Evolutionary conservation across 2,113 vertebrate species (phyloP), one percentile per base, ranked within the genome.

Genomic region (Ictidomys tridecemlineatus): DNA sequence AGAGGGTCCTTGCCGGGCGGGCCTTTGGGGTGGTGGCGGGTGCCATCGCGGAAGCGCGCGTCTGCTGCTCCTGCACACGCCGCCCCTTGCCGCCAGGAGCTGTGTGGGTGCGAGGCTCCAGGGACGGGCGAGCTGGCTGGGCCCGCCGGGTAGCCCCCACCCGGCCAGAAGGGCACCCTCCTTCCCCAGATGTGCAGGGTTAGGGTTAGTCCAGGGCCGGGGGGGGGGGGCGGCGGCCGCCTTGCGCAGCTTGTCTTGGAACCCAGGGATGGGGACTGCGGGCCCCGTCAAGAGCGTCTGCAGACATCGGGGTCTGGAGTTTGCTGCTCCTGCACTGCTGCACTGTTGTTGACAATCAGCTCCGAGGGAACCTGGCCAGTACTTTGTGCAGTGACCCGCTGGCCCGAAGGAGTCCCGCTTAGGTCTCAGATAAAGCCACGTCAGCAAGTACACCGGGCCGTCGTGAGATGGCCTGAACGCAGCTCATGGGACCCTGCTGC

Each of bases 401-500:
- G 73, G 78, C 45, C 0, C 0, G 16, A 4, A n/a, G 0, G n/a
- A 73, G 76, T 56, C 1, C 7, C 61, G 69, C 87, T 34, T 74
- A 22, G 61, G 56, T 78, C 94, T 74, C 89, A 14, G 8, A 1
- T 37, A 42, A 24, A 48, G 95, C 97, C 97, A 98, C 95, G 96
- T 97, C 97, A 96, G 76, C 17, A 18, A 7, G 2, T 51, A 92
- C 65, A 22, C 67, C 28, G 61, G 65, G 96, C 72, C 6, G 0
- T 74, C 39, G 61, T n/a, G 39, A n/a, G 53, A 42, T n/a, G 39
- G 39, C 78, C 53, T 51, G 22, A 39, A 16, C 30, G 28, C 34
- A n/a, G 11, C 39, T 1, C 32, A 4, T n/a, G 63, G 45, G 63
- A 51, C 24, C 1, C 39, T 4, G 4, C 28, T 73, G 93, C 67